Evolutionary conservation across 1,140 invertebrate species (phyloP), one percentile per base, ranked within the genome.

Genomic region (Galleria mellonella): DNA sequence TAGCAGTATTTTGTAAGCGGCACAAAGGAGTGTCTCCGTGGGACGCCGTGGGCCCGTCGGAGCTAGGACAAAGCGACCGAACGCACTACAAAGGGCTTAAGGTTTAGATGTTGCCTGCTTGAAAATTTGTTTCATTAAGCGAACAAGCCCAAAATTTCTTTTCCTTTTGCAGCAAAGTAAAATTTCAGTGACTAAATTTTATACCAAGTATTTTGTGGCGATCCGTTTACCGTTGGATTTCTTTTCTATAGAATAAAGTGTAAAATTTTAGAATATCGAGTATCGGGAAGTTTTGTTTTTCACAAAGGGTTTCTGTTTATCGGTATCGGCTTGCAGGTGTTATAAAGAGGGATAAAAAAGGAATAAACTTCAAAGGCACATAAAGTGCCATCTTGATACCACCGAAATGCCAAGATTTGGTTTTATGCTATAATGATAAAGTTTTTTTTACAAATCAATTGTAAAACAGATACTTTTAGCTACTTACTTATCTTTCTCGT

Each of bases 41-140:
- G 70, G 67, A 73, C 63, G 17, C 17, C 6, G 17, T 23, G 14
- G 74, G 55, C 33, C 9, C 12, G 13, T 46, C 65, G 62, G 73
- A 56, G 65, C 63, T 67, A 51, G 57, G 62, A 65, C 78, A 72
- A 76, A 76, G 67, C 64, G 17, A 54, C 33, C 44, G 47, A 55
- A 62, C 64, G 63, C 62, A 70, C 68, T 72, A 84, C 77, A 82
- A 84, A 82, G 74, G 73, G 68, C 77, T 76, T 66, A 79, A 68
- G 76, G 75, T 65, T 79, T 78, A 79, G 68, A 83, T 76, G 76
- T 75, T 67, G 69, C 76, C 60, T 58, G 66, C 71, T 70, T 69
- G 63, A 72, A 78, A 83, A 79, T 82, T 79, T 76, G 76, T 82
- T 82, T 83, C 79, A 82, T 79, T 82, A 83, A 78, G 62, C 75